These are phyloP conservation scores for Sparidentex hasta DNA, from an alignment of 2,797 vertebrate genomes.

Conservation along the genomic window DNA sequence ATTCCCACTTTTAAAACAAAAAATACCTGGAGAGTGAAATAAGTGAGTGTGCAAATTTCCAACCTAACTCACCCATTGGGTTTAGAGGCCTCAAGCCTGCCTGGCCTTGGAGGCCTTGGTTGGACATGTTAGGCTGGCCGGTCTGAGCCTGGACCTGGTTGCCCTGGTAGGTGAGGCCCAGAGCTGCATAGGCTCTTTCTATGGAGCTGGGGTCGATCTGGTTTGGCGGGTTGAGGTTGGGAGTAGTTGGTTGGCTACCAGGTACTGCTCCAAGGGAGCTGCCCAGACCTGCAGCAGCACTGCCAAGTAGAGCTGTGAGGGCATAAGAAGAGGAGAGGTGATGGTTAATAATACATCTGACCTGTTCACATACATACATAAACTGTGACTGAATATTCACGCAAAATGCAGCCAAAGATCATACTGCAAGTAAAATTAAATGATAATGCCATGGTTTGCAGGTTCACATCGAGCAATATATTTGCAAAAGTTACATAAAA, in stretches of 20 bases:
- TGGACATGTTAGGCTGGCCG: slow-evolving; percentile 89
- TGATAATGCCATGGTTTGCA: background rate
- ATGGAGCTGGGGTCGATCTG: slow-evolving; percentile 99
- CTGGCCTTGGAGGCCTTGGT: slow-evolving; percentile 87
- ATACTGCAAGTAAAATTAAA: background rate
- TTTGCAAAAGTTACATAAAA: slow-evolving; percentile 4
- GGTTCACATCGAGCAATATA: slow-evolving; percentile 4
- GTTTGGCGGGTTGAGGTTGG: slow-evolving; percentile 92
- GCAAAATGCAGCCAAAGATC: background rate
- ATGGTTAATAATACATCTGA: slow-evolving; percentile 19
- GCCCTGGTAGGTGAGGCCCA: slow-evolving; percentile 97
- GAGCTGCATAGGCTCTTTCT: slow-evolving; percentile 96
- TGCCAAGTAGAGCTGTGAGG: slow-evolving; percentile 90
- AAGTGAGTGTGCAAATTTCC: background rate
- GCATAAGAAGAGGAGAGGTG: slow-evolving; percentile 17
- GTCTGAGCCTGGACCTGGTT: slow-evolving; percentile 93
- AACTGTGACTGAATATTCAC: background rate
- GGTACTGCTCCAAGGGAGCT: slow-evolving; percentile 89
- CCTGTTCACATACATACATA: background rate
- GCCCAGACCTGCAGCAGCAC: slow-evolving; percentile 88
- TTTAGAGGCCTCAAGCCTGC: slow-evolving; percentile 91
- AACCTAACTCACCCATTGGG: slow-evolving; percentile 89
- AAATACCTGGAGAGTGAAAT: background rate
- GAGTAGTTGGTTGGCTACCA: slow-evolving; percentile 90
- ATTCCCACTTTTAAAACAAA: background rate